Evolutionary conservation across 2,113 vertebrate species (phyloP).

Genomic region (Aspidoscelis tigris): DNA sequence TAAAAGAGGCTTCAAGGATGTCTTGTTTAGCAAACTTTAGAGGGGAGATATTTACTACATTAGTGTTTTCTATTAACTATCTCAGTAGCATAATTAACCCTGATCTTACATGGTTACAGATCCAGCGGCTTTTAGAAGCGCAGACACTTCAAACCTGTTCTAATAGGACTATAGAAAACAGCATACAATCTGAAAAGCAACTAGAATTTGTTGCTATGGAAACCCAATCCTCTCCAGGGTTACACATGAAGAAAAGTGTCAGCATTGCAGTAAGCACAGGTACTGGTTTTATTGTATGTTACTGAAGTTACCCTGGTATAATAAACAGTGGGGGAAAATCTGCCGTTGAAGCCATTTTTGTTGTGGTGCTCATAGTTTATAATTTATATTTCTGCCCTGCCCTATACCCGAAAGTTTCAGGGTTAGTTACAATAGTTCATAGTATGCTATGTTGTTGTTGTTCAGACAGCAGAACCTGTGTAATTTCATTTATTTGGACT

Average conservation of each 20-base stretch:
- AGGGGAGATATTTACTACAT: not conserved
- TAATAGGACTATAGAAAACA: slow-evolving; percentile 33
- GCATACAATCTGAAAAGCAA: slow-evolving; percentile 36
- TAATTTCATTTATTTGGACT: not conserved
- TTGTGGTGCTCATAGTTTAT: not conserved
- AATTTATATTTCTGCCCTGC: no score
- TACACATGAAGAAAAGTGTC: slow-evolving; percentile 73
- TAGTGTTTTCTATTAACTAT: not conserved
- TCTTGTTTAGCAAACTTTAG: not conserved
- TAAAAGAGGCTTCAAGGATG: not conserved
- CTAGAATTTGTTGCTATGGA: slow-evolving; percentile 72
- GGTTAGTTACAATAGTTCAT: not conserved
- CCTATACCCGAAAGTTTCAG: no score
- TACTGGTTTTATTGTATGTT: slow-evolving; percentile 53
- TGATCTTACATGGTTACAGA: slow-evolving; percentile 72
- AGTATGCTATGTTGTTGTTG: not conserved
- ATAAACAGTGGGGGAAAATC: not conserved
- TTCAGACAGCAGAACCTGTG: not conserved
- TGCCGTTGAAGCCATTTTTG: slow-evolving; percentile 6
- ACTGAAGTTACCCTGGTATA: not conserved
- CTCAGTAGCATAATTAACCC: not conserved
- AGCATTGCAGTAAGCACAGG: slow-evolving; percentile 95
- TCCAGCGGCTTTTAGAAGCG: slow-evolving; percentile 90
- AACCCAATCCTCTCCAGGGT: slow-evolving; percentile 55
- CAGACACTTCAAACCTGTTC: slow-evolving; percentile 74